These are phyloP conservation scores for Drosophila sulfurigaster DNA, from an alignment of 1,140 invertebrate genomes.

Conservation along the genomic window DNA sequence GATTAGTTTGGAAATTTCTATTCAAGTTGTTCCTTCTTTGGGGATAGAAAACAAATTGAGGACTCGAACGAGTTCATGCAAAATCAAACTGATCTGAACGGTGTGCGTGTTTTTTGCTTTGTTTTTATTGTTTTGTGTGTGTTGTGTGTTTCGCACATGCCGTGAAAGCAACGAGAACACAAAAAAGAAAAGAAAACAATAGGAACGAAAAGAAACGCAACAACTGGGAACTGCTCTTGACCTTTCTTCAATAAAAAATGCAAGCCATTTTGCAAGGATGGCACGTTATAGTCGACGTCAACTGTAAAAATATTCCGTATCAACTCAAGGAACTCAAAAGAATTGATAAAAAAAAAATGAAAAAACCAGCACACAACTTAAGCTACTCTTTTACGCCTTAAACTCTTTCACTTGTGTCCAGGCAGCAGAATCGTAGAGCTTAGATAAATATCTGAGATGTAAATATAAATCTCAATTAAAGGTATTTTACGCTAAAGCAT, in stretches of 20 bases:
- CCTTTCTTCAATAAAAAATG: conserved; percentile 90
- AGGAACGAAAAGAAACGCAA: conserved; percentile 9
- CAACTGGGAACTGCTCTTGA: conserved; percentile 74
- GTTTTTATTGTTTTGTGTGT: neutral
- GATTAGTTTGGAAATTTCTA: neutral
- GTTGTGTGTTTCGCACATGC: conserved; percentile 15
- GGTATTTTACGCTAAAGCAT: too few species aligned
- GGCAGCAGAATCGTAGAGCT: neutral
- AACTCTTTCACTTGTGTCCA: conserved; percentile 4
- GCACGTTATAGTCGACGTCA: conserved; percentile 90
- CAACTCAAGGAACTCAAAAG: conserved; percentile 27
- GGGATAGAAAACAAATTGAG: conserved; percentile 9
- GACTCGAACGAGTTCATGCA: conserved; percentile 3
- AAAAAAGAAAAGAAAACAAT: conserved; percentile 7
- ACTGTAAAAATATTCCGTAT: conserved; percentile 87
- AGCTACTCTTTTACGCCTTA: conserved; percentile 26
- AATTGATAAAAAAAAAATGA: conserved; percentile 12
- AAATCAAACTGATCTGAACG: neutral
- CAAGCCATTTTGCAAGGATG: conserved; percentile 90
- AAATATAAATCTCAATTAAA: too few species aligned
- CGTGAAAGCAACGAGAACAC: conserved; percentile 39
- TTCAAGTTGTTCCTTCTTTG: neutral
- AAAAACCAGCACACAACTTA: neutral
- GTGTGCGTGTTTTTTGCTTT: neutral
- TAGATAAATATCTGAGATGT: too few species aligned